Conservation (phyloP, 2,888 invertebrate species). For the Acleris emargana region DNA sequence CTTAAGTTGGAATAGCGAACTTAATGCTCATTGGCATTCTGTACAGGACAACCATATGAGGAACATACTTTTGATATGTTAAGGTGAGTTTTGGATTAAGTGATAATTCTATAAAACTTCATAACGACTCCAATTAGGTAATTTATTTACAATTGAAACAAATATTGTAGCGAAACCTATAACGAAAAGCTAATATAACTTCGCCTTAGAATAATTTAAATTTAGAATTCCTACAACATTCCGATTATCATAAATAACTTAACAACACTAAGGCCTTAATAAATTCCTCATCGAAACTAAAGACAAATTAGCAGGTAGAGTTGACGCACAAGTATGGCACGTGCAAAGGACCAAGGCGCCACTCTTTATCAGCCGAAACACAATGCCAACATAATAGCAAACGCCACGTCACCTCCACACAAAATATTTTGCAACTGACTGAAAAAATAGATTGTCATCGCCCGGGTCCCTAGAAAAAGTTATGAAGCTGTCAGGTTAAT, state of each 20-base stretch:
- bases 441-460: constrained; percentile 42
- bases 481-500: constrained; percentile 71
- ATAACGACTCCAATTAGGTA: no score
- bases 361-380: constrained; percentile 44
- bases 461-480: constrained; percentile 47
- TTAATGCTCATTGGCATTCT: no score
- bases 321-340: constrained; percentile 35
- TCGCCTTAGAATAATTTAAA: no score
- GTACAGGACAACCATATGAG: no score
- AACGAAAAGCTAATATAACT: no score
- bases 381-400: constrained; percentile 43
- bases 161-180: no score
- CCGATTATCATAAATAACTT: not conserved
- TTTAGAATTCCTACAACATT: no score
- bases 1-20: no score
- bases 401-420: constrained; percentile 41
- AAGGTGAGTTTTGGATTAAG: no score
- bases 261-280: not conserved
- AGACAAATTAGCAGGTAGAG: constrained; percentile 37
- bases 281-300: constrained; percentile 24
- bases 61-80: no score
- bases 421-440: constrained; percentile 37
- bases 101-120: no score
- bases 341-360: constrained; percentile 40
- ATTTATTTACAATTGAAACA: no score